Base-by-base conservation (phyloP, 1,140 invertebrate genomes). In the Stratiolaelaps scimitus region DNA sequence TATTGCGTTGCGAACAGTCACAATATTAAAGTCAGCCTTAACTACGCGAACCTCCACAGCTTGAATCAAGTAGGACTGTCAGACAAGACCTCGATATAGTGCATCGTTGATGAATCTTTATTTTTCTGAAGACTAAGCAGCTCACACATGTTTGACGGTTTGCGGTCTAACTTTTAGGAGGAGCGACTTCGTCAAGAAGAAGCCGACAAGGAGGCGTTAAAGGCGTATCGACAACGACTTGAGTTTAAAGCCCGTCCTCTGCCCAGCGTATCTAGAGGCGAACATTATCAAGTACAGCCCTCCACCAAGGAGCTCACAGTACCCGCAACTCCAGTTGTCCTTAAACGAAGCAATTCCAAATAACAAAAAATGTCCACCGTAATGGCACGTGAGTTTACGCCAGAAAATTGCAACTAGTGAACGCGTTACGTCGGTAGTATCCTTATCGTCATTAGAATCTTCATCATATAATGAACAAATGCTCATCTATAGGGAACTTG, bases 181-280 rank as follows among this genome's bases (percentile, higher is more conserved):
- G 53, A 15, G 26, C 53, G 53, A 26, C 13, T 34, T 60, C 53
- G 53, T 20, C 53, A 10, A 20, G 53, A 60, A 26, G 13, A 29
- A 17, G 53, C 26, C 4, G 53, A n/a, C 1, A 26, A 60, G 34
- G 53, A 60, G 26, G 53, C 53, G n/a, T 23, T 60, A 23, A 60
- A 60, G 10, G 26, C 34, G 26, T 60, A 60, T 26, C 53, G 53
- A 17, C 13, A 34, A 60, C 26, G 34, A 5, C 20, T 60, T 17
- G 53, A 60, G 10, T 60, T 60, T 34, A 60, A 60, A 26, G 53
- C 53, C 26, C 53, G 53, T 15, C 53, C 53, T 26, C 6, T 60
- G 23, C 53, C 53, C 2, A 23, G 53, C 2, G 34, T 40, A 10
- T 60, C 15, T 17, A 60, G 34, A 17, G 17, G 53, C 26, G 53